Evolutionary conservation across 2,888 invertebrate genomes (phyloP).

Genomic region (Heliconius sara): DNA sequence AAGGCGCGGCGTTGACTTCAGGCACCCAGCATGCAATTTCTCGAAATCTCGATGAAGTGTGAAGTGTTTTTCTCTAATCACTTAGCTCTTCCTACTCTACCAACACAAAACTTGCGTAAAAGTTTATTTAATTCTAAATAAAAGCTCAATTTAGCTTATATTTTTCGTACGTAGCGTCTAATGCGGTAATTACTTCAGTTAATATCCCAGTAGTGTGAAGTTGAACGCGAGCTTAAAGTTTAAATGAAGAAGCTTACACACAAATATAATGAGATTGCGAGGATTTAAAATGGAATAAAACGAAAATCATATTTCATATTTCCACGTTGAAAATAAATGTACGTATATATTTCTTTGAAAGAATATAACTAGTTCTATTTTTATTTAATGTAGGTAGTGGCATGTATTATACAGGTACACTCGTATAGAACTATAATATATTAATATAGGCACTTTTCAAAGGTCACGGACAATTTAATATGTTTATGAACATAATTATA

Average conservation of each 20-base stretch:
- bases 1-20: too few species aligned
- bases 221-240: slow-evolving; percentile 18
- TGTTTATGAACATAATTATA: too few species aligned
- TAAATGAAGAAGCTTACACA: slow-evolving; percentile 22
- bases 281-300: not conserved
- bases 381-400: not conserved
- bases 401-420: not conserved
- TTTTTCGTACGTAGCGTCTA: slow-evolving; percentile 5
- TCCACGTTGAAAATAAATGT: not conserved
- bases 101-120: not conserved
- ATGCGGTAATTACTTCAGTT: slow-evolving; percentile 28
- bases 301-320: not conserved
- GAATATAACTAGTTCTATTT: not conserved
- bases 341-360: not conserved
- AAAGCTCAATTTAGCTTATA: not conserved
- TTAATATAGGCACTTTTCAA: not conserved
- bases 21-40: too few species aligned
- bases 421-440: not conserved
- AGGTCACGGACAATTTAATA: too few species aligned
- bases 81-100: not conserved
- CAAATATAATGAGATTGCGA: slow-evolving; percentile 15
- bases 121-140: not conserved
- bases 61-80: not conserved
- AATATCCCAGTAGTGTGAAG: slow-evolving; percentile 20
- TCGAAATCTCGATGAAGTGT: not conserved